Evolutionary conservation across 53 echinoderm and acorn worm species (phyloP), one percentile per base, ranked within the genome.

Genomic region (Luidia sarsii): DNA sequence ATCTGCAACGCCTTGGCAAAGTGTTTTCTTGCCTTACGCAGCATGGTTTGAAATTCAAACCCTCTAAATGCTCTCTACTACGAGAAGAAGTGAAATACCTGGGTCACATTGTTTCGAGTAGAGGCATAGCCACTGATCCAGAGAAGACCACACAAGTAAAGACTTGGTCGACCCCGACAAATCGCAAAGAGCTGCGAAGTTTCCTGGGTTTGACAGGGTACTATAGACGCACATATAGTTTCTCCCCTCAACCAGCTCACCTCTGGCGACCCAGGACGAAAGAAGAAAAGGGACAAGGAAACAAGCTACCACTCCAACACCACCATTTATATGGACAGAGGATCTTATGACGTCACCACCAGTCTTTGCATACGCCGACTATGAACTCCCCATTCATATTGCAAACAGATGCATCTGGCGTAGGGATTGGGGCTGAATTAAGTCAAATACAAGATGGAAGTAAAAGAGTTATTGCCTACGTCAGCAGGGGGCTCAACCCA

Each of bases 1-100:
- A n/a, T n/a, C n/a, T n/a, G n/a, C n/a, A n/a, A n/a, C 15, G 53
- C 15, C 53, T 53, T 53, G 53, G 53, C 53, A 53, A 53, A 53
- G 53, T 53, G 53, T 53, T 53, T 16, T 53, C 53, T 20, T 53
- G 53, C 18, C 53, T 53, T 46, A 8, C 8, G 15, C 53, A 53
- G 19, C 53, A 9, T 53, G n/a, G n/a, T n/a, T n/a, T n/a, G n/a
- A n/a, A n/a, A n/a, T n/a, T n/a, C n/a, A 19, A 19, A 53, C 53
- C 20, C 18, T 18, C 15, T 18, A 53, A 53, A 16, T 19, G 53
- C 53, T 18, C 16, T 16, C 18, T 53, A 53, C 53, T 53, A 16
- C 53, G 19, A 19, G 53, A 53, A 19, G 20, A 19, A 19, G 53
- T 53, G 53, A 53, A 16, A 20, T 53, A 19, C 20, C 53, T 53